Percentiles rank a stretch among this genome's conserved stretches.
Conservation (phyloP, 2,797 vertebrate genomes). For the Gouania willdenowi region DNA sequence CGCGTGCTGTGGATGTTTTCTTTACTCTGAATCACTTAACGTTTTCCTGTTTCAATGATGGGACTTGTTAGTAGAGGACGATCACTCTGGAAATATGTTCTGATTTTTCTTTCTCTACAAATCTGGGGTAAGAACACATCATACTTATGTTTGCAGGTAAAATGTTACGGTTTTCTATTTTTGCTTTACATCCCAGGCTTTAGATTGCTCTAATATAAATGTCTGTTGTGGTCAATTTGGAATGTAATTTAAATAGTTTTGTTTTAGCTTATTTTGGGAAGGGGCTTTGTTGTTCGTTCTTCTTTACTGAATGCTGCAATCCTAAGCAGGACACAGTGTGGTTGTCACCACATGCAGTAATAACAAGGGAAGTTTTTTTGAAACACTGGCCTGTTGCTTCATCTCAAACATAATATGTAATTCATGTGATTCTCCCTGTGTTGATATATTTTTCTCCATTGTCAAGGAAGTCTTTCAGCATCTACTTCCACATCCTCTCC, state of each 20-base stretch:
- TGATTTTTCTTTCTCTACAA: conserved; percentile 29
- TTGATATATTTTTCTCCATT: not conserved
- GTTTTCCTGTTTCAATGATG: conserved; percentile 49
- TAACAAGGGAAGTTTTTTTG: not conserved
- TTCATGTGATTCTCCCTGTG: not conserved
- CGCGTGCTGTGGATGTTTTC: not conserved
- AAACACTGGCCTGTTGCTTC: not conserved
- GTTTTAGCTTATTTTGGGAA: too few species aligned
- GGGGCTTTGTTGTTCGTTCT: too few species aligned
- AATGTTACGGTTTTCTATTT: too few species aligned
- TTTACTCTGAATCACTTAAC: not conserved
- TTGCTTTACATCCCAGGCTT: too few species aligned
- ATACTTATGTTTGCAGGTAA: not conserved
- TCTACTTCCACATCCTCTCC: conserved; percentile 12
- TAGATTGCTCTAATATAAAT: too few species aligned
- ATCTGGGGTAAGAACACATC: conserved; percentile 44
- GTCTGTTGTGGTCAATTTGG: too few species aligned
- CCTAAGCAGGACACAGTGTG: not conserved
- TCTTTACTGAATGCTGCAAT: too few species aligned
- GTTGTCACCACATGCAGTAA: not conserved
- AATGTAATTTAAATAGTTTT: too few species aligned
- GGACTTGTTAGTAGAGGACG: conserved; percentile 9
- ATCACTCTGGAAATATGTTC: conserved; percentile 33
- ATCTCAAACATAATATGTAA: conserved; percentile 1
- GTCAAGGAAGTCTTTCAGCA: conserved; percentile 30